Base-by-base conservation (phyloP, 1,140 invertebrate genomes). In the Drosophila ambigua region DNA sequence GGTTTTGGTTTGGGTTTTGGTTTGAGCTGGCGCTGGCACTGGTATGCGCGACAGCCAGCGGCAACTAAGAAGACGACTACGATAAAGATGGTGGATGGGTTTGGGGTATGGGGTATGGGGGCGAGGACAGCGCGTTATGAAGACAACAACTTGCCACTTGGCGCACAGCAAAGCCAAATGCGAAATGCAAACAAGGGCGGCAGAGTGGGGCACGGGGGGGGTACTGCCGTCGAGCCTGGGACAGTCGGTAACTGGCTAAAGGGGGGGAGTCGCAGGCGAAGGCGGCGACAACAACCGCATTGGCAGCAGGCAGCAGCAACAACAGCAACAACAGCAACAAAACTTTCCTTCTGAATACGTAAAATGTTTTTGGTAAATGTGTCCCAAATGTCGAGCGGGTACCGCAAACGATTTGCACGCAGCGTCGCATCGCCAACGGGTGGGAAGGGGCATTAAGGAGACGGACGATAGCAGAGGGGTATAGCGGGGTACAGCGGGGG, bases 331-430 rank as follows among this genome's bases (percentile, higher is more conserved):
- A 45, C 43, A 58, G 57, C 72, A 79, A 44, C 73, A 72, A 85
- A 87, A 80, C 79, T 87, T 87, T 77, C 52, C 69, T 62, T 65
- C 83, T 88, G 83, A 87, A 87, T 87, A 87, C 83, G 82, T 82
- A 87, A 87, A 88, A 87, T 88, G 78, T 81, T 85, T 74, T 85
- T 85, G 78, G 75, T 87, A 87, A 87, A 87, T 87, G 83, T 87
- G 74, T 87, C 83, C 83, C 83, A 87, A 87, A 87, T 87, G 82
- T 77, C 75, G 82, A 71, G 72, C 66, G 82, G 72, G 55, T 53
- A 73, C 64, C 71, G 58, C 71, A 73, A 73, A 61, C 64, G 72
- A 68, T 76, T 76, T 76, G 26, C 72, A 48, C 26, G 54, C 53
- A 57, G 69, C 8, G 51, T 16, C 58, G 41, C 59, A 63, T 55